Base-by-base conservation (phyloP, 1,140 invertebrate genomes). In the Halyomorpha halys region DNA sequence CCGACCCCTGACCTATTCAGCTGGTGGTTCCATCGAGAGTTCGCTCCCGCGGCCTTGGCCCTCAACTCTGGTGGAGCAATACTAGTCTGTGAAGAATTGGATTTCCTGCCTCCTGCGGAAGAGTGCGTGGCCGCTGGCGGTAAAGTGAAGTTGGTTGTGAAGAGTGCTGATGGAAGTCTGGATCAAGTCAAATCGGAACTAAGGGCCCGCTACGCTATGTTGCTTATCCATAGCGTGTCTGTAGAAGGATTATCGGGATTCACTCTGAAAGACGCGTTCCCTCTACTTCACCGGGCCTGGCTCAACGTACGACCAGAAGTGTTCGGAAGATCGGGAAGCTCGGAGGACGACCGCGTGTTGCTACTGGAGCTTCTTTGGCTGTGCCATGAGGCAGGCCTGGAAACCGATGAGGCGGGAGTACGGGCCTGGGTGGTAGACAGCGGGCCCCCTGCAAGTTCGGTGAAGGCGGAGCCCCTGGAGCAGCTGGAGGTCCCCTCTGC, bases 11-110 rank as follows among this genome's bases (percentile, higher is more conserved):
- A 79, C 62, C 71, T 81, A 1, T 80, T 80, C 39, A 71, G 76
- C 6, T 80, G 79, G 79, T 80, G 79, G 78, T 79, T 80, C 51
- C 76, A 76, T 25, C 72, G 73, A 3, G 78, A 80, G 64, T 80
- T 81, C 64, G 76, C 75, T 0, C 75, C 77, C 0, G 76, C 77
- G 0, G 78, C 77, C 0, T 72, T 77, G 62, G 74, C 78, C 4
- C 73, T 80, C 68, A 77, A 80, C 63, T 74, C 75, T 1, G 68
- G 74, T 6, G 77, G 76, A 0, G 78, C 75, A 0, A 68, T 78
- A 4, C 67, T 80, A 3, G 74, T 80, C 0, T 75, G 74, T 0
- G 75, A 78, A 65, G 68, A 70, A 19, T 72, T 74, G 0, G 73
- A 76, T 21, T 78, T 76, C 34, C 54, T 77, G 0, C 76, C 76